Conservation (phyloP, 2,888 invertebrate species). For the Spisula solida region DNA sequence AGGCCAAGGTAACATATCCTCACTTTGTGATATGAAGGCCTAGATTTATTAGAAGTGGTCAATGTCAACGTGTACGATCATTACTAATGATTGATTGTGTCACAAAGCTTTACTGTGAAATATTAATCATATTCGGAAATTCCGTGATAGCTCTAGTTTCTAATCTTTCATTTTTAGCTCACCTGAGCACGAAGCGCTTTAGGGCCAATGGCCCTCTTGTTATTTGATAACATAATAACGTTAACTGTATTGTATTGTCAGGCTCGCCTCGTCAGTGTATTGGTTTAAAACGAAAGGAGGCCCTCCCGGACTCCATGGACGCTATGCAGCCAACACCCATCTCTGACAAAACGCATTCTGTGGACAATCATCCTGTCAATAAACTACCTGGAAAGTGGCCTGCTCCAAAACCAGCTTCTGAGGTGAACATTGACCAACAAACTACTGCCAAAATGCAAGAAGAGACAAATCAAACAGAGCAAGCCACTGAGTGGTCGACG, state of each 20-base stretch:
- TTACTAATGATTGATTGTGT: no score
- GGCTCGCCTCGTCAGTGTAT: slow-evolving; percentile 43
- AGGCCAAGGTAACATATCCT: no score
- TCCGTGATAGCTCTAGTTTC: no score
- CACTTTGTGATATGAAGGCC: no score
- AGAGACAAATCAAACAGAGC: background rate
- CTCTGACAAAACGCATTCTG: background rate
- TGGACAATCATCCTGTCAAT: background rate
- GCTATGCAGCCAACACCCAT: background rate
- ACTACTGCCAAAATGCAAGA: background rate
- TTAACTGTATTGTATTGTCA: background rate
- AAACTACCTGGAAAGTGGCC: slow-evolving; percentile 55
- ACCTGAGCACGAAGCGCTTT: no score
- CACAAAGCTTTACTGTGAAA: no score
- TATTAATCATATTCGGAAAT: no score
- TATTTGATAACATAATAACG: no score
- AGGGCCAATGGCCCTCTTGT: no score
- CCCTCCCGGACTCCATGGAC: background rate
- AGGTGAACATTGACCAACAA: slow-evolving; percentile 39
- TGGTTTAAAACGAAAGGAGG: slow-evolving; percentile 31
- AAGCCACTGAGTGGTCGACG: background rate
- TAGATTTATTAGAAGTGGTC: no score
- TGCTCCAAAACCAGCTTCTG: slow-evolving; percentile 55
- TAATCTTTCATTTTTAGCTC: no score
- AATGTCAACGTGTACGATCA: no score